phyloP scores from a whole-genome alignment of 2,888 invertebrate genomes.

The Hemaris fuciformis region DNA sequence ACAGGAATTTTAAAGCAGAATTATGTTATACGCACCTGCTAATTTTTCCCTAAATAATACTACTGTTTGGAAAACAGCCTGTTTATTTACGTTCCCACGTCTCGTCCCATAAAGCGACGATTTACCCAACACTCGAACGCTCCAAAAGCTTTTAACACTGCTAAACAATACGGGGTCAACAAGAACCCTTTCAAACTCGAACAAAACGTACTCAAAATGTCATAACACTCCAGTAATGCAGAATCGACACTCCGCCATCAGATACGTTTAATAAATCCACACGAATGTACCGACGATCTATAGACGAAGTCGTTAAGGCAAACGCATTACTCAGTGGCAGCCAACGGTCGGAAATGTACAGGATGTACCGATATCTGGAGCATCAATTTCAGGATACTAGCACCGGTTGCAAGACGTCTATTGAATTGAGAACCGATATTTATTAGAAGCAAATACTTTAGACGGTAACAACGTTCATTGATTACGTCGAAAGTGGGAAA shows the following conservation, averaged over 20 bases:
- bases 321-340: constrained; percentile 54
- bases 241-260: constrained; percentile 1
- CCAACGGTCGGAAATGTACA: constrained; percentile 55
- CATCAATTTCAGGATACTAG: constrained; percentile 53
- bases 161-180: not conserved
- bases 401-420: constrained; percentile 46
- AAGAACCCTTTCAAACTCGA: not conserved
- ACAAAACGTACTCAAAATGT: not conserved
- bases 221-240: not conserved
- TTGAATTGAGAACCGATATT: constrained; percentile 49
- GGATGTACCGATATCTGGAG: constrained; percentile 60
- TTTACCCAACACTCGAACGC: not conserved
- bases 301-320: constrained; percentile 50
- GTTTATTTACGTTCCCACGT: not conserved
- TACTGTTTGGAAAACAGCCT: too few relatives aligned
- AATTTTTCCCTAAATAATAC: not conserved
- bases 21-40: too few relatives aligned
- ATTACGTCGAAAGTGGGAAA: constrained; percentile 14
- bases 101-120: not conserved
- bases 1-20: too few relatives aligned
- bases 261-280: constrained; percentile 19
- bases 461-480: constrained; percentile 15
- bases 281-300: constrained; percentile 13
- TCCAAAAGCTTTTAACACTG: not conserved
- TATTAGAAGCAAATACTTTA: constrained; percentile 44